phyloP scores from a whole-genome alignment of 2,888 invertebrate species.

The Caenorhabditis japonica region DNA sequence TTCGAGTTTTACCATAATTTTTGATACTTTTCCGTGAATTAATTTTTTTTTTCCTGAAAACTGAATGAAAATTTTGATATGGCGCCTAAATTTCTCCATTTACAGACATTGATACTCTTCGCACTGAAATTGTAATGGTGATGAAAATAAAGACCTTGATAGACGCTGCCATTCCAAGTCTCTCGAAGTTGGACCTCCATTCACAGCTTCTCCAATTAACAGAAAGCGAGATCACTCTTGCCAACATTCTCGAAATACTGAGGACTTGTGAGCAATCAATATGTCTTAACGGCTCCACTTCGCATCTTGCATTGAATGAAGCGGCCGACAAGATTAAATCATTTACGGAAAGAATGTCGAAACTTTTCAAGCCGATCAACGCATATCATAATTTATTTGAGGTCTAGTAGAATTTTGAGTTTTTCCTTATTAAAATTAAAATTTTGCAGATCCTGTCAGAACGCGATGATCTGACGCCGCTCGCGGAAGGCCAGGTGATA shows the following conservation, averaged over 20 bases:
- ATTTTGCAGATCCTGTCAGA: slow-evolving; percentile 61
- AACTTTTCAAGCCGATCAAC: slow-evolving; percentile 50
- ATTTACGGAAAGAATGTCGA: slow-evolving; percentile 40
- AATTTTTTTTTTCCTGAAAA: too few relatives aligned
- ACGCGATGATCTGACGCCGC: slow-evolving; percentile 63
- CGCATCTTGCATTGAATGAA: slow-evolving; percentile 16
- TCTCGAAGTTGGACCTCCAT: slow-evolving; percentile 5
- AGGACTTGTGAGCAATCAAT: slow-evolving; percentile 33
- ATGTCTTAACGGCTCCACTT: slow-evolving; percentile 21
- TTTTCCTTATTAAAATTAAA: not conserved
- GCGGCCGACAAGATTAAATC: slow-evolving; percentile 18
- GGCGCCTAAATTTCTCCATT: too few relatives aligned
- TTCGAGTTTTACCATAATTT: too few relatives aligned
- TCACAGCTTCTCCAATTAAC: slow-evolving; percentile 6
- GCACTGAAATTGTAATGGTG: slow-evolving; percentile 13
- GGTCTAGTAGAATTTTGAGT: slow-evolving; percentile 32
- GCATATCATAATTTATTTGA: slow-evolving; percentile 57
- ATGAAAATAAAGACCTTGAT: slow-evolving; percentile 17
- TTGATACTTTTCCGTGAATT: too few relatives aligned
- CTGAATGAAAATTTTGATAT: too few relatives aligned
- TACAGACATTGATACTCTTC: slow-evolving; percentile 35
- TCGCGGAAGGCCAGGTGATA: slow-evolving; percentile 65
- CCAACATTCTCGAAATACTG: slow-evolving; percentile 13
- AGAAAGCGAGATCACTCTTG: slow-evolving; percentile 9
- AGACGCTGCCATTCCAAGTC: not conserved